Base-by-base conservation (phyloP, 2,113 vertebrate genomes). In the Carassius gibelio region DNA sequence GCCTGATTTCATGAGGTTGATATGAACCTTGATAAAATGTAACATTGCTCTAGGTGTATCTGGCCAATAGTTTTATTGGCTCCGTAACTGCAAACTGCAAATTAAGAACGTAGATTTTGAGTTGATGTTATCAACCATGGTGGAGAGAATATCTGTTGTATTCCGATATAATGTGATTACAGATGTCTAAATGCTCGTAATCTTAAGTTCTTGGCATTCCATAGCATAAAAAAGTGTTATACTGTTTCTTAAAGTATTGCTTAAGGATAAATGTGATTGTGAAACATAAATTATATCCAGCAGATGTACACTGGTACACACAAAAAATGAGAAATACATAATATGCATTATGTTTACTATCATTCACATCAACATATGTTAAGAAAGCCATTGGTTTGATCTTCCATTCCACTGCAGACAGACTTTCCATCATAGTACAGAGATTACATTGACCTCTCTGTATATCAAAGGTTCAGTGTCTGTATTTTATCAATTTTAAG, bases 391-490 rank as follows among this genome's bases (percentile, higher is more conserved):
- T 62, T 42, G 77, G n/a, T 55, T 45, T 62, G 66, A 79, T 74
- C 34, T 83, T 82, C 84, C 68, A 48, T 85, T 90, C 82, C 83
- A 62, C 26, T 9, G 36, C 15, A 34, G 62, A 17, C 76, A 55
- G 64, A 85, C 78, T 87, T 82, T 87, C 88, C 87, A 86, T 90
- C 87, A 84, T 38, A 30, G 72, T 74, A 69, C 81, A 23, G 81
- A 89, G 84, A 88, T 91, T 85, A 90, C 89, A 89, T 92, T 93
- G 90, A 91, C 91, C 90, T 90, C 88, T 36, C 87, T 88, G 90
- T 92, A 92, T 90, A 88, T 61, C 89, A 88, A 91, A 92, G 92
- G 91, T 93, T 90, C 91, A 90, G 92, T 93, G 90, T 91, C 90
- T 91, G 87, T 89, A 92, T 86, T 90, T 90, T 91, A 90, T 93